Conservation (phyloP, 2,797 vertebrate genomes). For the Furcifer pardalis region DNA sequence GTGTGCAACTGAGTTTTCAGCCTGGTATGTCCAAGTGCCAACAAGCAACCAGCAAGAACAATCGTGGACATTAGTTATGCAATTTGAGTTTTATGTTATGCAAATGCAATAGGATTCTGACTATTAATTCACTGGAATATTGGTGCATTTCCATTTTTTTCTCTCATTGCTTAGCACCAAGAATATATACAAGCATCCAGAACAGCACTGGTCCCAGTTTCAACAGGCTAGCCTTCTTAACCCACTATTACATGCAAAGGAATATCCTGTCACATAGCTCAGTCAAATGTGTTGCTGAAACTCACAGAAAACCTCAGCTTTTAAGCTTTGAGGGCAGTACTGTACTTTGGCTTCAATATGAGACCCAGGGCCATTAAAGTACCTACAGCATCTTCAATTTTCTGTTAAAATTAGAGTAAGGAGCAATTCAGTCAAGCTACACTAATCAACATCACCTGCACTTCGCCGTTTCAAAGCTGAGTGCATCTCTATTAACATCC, state of each 20-base stretch:
- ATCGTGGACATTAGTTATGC: too few species aligned
- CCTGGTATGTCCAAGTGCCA: too few species aligned
- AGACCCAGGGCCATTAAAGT: not conserved
- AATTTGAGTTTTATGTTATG: too few species aligned
- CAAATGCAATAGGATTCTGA: too few species aligned
- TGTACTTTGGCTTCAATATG: not conserved
- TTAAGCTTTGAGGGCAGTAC: not conserved
- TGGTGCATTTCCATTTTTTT: not conserved
- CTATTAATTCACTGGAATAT: not conserved
- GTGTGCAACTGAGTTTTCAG: too few species aligned
- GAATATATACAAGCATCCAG: not conserved
- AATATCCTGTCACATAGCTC: not conserved
- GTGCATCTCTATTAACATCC: constrained; percentile 48
- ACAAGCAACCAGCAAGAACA: too few species aligned
- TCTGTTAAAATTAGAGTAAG: constrained; percentile 1
- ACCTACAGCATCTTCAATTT: not conserved
- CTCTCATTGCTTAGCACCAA: not conserved
- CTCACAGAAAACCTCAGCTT: not conserved
- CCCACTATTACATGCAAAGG: not conserved
- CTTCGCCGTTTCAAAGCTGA: constrained; percentile 17
- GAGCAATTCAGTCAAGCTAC: not conserved
- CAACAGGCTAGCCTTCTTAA: not conserved
- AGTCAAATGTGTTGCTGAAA: not conserved
- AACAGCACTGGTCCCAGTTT: too few species aligned
- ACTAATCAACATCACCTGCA: constrained; percentile 1